Evolutionary conservation across 2,888 invertebrate species (phyloP).

Genomic region (Nephrotoma flavescens): DNA sequence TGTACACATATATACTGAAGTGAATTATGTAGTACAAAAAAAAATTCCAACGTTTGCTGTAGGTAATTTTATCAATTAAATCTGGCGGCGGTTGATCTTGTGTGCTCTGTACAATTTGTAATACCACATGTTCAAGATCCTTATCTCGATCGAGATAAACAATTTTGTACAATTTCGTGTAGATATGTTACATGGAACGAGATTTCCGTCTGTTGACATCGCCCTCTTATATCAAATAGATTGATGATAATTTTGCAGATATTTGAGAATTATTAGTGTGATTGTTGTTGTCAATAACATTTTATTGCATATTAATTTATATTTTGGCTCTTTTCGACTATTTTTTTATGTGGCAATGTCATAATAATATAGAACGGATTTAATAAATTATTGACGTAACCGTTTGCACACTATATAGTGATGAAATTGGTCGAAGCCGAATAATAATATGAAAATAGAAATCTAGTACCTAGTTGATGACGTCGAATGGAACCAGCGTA

Average conservation of each 20-base stretch:
- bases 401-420: no score
- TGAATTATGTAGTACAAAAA: not conserved
- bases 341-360: not conserved
- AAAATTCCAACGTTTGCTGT: not conserved
- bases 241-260: not conserved
- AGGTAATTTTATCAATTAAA: not conserved
- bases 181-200: not conserved
- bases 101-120: not conserved
- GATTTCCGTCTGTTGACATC: not conserved
- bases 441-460: no score
- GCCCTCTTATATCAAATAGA: not conserved
- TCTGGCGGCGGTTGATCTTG: not conserved
- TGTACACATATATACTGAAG: not conserved
- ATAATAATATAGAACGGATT: not conserved
- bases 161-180: not conserved
- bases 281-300: not conserved
- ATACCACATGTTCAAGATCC: not conserved
- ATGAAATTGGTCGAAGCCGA: no score
- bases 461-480: no score
- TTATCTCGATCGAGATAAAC: not conserved
- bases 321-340: not conserved
- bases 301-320: not conserved
- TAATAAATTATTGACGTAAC: not conserved
- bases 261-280: not conserved
- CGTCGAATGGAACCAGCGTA: no score